Evolutionary conservation across 2,113 vertebrate genomes (phyloP), one percentile per base, ranked within the genome.

Genomic region (Cebidichthys violaceus): DNA sequence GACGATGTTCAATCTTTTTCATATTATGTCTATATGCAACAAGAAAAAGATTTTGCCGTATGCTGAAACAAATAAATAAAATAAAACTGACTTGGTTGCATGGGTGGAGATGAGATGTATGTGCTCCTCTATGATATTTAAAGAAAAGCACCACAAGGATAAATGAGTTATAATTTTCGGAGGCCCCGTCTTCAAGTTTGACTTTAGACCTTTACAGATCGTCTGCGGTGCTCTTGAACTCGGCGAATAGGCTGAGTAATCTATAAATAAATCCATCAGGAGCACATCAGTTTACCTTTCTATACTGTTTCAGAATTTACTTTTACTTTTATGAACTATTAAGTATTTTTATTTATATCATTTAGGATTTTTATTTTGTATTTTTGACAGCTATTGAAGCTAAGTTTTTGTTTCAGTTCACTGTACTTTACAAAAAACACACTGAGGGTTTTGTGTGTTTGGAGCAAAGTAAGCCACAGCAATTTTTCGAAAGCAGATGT

Each of bases 401-500:
- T 68, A 7, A 78, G 27, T 7, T 43, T n/a, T 9, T 29, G 27
- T 1, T 55, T 54, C 6, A 77, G 24, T 20, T 67, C 33, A 35
- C 33, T 20, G 22, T 66, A 39, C 33, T 41, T 4, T 1, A n/a
- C 9, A 45, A 71, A 47, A 33, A n/a, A 60, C 22, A 5, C 43
- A 68, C 24, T 8, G 13, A 33, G 64, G 52, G 27, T 43, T 77
- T 66, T 41, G 39, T 41, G 39, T 50, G 17, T 83, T 75, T 84
- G 10, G 8, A 70, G 64, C 45, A 29, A 4, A 24, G 24, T 31
- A 54, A 18, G 47, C 8, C 59, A 50, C 61, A 22, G 39, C 24
- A 64, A 31, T 24, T 60, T 68, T 61, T 27, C 10, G 0, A 69
- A 78, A 79, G 29, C 68, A 85, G 61, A 72, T 85, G 73, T 77